A percentile compares a stretch with the other conserved stretches of the same genome.
phyloP scores from a whole-genome alignment of 2,888 invertebrate genomes.

The Thymelicus acteon region DNA sequence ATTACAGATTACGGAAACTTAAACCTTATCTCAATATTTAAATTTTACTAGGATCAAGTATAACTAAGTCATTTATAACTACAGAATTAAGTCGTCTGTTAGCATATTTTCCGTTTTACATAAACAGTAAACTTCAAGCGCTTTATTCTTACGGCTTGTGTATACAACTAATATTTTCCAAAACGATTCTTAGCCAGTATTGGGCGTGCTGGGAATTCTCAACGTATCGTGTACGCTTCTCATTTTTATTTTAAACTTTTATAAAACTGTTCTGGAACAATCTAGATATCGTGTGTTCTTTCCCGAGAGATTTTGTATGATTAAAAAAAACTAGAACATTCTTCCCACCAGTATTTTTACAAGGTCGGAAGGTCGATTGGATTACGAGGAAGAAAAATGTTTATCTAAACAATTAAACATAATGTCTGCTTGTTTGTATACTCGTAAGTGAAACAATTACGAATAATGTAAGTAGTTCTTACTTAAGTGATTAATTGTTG shows the following conservation, averaged over 20 bases:
- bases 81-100: background rate
- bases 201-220: conserved; percentile 33
- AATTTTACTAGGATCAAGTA: too few relatives aligned
- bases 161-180: conserved; percentile 34
- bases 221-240: conserved; percentile 23
- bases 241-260: conserved; percentile 36
- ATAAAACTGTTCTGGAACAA: conserved; percentile 31
- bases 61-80: too few relatives aligned
- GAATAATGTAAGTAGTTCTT: too few relatives aligned
- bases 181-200: conserved; percentile 34
- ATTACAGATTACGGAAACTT: too few relatives aligned
- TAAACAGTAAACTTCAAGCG: conserved; percentile 15
- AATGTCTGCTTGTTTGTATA: too few relatives aligned
- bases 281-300: conserved; percentile 28
- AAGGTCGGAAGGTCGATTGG: background rate
- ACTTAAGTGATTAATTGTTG: too few relatives aligned
- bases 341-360: conserved; percentile 1
- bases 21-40: too few relatives aligned
- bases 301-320: conserved; percentile 30
- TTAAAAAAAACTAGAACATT: conserved; percentile 12
- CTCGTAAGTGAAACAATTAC: too few relatives aligned
- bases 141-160: conserved; percentile 10
- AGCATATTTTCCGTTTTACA: conserved; percentile 7
- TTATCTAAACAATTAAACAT: too few relatives aligned
- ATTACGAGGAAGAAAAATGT: too few relatives aligned